A percentile compares a stretch with the other conserved stretches of the same genome.
Evolutionary conservation across 2,797 vertebrate species (phyloP).

Genomic region (Glossophaga mutica): DNA sequence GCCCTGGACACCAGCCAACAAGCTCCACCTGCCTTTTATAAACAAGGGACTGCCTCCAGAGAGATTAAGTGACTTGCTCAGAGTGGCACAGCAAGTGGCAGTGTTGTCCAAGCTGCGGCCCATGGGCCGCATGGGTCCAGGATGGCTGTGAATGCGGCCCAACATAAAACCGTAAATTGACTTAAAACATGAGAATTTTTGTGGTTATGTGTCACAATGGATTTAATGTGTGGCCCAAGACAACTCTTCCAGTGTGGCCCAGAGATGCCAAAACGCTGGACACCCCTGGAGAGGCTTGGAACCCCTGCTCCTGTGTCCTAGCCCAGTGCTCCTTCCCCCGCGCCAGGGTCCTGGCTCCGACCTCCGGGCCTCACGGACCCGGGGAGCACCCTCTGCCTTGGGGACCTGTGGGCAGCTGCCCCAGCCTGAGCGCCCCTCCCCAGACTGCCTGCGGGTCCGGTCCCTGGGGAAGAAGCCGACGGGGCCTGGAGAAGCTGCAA

Average conservation of each 20-base stretch:
- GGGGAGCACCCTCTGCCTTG: not conserved
- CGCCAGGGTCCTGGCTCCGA: not conserved
- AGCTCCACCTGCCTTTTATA: not conserved
- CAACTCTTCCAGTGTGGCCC: too few relatives aligned
- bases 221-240: too few relatives aligned
- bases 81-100: not conserved
- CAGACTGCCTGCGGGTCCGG: fast-evolving
- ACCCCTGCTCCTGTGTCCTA: not conserved
- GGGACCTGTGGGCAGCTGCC: fast-evolving
- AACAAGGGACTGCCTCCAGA: not conserved
- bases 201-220: too few relatives aligned
- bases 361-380: not conserved
- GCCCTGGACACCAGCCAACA: too few relatives aligned
- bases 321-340: not conserved
- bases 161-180: too few relatives aligned
- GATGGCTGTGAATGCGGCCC: too few relatives aligned
- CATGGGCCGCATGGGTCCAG: too few relatives aligned
- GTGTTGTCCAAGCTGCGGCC: too few relatives aligned
- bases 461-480: not conserved
- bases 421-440: not conserved
- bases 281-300: not conserved
- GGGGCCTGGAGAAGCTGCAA: not conserved
- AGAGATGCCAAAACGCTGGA: too few relatives aligned
- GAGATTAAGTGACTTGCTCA: not conserved
- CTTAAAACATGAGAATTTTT: too few relatives aligned